Evolutionary conservation across 2,888 invertebrate genomes (phyloP).

Genomic region (Drosophila peninsularis): DNA sequence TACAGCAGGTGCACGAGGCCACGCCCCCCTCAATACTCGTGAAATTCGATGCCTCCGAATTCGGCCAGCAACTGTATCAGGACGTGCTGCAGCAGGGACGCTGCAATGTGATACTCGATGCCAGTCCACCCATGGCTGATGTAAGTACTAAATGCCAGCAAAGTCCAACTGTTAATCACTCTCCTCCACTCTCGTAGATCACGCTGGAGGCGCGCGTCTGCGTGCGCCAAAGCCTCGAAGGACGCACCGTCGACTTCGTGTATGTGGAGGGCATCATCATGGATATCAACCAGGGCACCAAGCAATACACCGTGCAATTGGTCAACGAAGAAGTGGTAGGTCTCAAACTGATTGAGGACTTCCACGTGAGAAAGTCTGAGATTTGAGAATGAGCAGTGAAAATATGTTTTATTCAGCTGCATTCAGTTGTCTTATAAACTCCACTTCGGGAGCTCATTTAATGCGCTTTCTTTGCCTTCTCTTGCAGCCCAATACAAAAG

Average conservation of each 20-base stretch:
- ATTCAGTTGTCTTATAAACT: not conserved
- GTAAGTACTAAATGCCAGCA: constrained; percentile 84
- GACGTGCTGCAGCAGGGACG: constrained; percentile 92
- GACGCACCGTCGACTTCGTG: constrained; percentile 87
- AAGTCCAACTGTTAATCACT: not conserved
- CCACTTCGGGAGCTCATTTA: not conserved
- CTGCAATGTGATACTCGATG: constrained; percentile 96
- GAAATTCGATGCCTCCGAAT: constrained; percentile 91
- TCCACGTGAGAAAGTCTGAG: too few relatives aligned
- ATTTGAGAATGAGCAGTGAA: too few relatives aligned
- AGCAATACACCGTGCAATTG: constrained; percentile 89
- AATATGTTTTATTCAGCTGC: not conserved
- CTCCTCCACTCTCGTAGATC: constrained; percentile 86
- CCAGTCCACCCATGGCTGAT: constrained; percentile 94
- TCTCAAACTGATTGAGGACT: too few relatives aligned
- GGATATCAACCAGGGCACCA: constrained; percentile 88
- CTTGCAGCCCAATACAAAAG: constrained; percentile 65
- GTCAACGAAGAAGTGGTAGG: constrained; percentile 76
- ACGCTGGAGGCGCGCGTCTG: constrained; percentile 92
- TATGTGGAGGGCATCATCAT: constrained; percentile 94
- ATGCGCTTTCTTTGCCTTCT: not conserved
- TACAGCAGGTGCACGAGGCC: constrained; percentile 89
- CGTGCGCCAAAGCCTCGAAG: constrained; percentile 88
- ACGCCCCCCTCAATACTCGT: constrained; percentile 90
- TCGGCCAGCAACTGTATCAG: constrained; percentile 89